These are phyloP conservation scores for Orius laevigatus DNA, from an alignment of 1,140 invertebrate species.

Conservation along the genomic window DNA sequence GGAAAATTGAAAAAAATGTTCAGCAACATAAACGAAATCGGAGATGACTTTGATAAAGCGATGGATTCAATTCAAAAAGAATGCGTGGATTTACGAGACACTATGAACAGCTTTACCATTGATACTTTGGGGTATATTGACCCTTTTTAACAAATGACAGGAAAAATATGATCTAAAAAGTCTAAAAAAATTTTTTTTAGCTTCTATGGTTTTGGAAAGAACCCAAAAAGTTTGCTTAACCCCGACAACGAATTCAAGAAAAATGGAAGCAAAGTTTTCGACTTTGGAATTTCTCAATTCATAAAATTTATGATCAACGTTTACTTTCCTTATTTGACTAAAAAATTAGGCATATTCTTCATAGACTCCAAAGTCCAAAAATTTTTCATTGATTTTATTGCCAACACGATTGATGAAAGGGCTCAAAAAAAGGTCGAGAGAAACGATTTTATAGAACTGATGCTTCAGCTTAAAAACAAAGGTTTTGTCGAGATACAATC, in stretches of 20 bases:
- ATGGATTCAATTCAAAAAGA: conserved; percentile 7
- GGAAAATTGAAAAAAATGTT: conserved; percentile 41
- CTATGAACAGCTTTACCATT: conserved; percentile 31
- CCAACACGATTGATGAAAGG: conserved; percentile 19
- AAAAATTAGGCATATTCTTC: conserved; percentile 3
- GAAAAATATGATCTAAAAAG: no score
- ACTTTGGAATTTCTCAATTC: no score
- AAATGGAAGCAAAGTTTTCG: conserved; percentile 25
- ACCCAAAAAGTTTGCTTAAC: conserved; percentile 30
- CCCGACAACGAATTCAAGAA: conserved; percentile 24
- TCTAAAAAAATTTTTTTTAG: conserved; percentile 32
- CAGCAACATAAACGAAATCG: conserved; percentile 28
- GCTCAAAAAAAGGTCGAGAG: conserved; percentile 11
- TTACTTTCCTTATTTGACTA: conserved; percentile 12
- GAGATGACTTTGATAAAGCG: conserved; percentile 26
- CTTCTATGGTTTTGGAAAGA: conserved; percentile 30
- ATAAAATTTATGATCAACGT: background rate
- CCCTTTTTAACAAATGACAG: no score
- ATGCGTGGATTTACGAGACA: conserved; percentile 31
- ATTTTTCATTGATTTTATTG: conserved; percentile 17
- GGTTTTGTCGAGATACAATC: conserved; percentile 3
- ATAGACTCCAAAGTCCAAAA: conserved; percentile 10
- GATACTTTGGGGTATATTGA: conserved; percentile 38
- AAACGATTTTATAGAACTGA: conserved; percentile 23
- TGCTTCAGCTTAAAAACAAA: conserved; percentile 19